Evolutionary conservation across 2,888 invertebrate genomes (phyloP).

Genomic region (Seira ritae): DNA sequence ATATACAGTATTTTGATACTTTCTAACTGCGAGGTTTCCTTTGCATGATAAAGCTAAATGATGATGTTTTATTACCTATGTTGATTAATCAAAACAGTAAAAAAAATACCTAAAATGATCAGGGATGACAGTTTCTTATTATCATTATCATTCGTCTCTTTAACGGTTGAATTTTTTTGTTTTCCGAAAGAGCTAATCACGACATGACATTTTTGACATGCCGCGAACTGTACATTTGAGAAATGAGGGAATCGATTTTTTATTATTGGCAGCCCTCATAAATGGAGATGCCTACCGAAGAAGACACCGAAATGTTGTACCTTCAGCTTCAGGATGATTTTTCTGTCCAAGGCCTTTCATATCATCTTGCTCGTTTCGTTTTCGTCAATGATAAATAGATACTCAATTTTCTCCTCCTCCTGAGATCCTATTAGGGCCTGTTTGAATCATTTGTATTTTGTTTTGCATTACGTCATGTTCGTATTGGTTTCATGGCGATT

Average conservation of each 20-base stretch:
- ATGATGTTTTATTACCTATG: slow-evolving; percentile 13
- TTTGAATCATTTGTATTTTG: not conserved
- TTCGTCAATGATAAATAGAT: not conserved
- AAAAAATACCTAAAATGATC: too few species aligned
- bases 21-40: slow-evolving; percentile 3
- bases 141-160: too few species aligned
- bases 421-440: not conserved
- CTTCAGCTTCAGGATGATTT: too few species aligned
- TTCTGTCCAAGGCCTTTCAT: not conserved
- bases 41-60: not conserved
- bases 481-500: slow-evolving; percentile 5
- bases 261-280: too few species aligned
- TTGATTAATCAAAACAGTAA: not conserved
- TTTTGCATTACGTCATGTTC: slow-evolving; percentile 26
- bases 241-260: too few species aligned
- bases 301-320: too few species aligned
- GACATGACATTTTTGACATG: not conserved
- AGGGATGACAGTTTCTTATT: too few species aligned
- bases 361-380: not conserved
- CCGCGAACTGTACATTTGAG: not conserved
- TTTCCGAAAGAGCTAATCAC: not conserved
- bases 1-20: not conserved
- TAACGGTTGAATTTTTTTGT: too few species aligned
- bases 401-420: not conserved
- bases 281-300: too few species aligned